Evolutionary conservation across 2,113 vertebrate genomes (phyloP).

Genomic region (Crypturellus undulatus): DNA sequence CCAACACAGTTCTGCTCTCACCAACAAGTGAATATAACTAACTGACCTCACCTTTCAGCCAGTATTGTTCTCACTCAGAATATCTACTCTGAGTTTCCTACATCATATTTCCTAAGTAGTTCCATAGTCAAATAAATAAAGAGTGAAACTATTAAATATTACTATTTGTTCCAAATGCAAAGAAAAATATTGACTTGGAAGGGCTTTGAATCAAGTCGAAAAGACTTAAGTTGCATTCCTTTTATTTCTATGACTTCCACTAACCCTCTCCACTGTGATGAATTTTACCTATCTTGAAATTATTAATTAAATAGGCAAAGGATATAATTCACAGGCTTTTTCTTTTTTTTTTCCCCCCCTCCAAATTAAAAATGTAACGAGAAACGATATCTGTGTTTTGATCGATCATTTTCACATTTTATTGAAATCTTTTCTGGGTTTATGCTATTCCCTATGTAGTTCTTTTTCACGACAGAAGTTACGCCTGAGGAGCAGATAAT

Average conservation of each 20-base stretch:
- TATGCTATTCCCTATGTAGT: not conserved
- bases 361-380: not conserved
- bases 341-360: not conserved
- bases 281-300: conserved; percentile 22
- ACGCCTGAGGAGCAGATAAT: not conserved
- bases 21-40: not conserved
- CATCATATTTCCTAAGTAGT: not conserved
- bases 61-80: not conserved
- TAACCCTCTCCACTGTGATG: not conserved
- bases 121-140: not conserved
- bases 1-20: not conserved
- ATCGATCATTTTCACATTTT: not conserved
- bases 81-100: not conserved
- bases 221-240: not conserved
- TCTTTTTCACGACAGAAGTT: not conserved
- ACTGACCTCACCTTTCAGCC: not conserved
- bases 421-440: not conserved
- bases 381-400: not conserved
- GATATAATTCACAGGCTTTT: conserved; percentile 6
- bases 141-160: not conserved
- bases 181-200: conserved; percentile 15
- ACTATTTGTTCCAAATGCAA: not conserved
- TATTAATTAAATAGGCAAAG: not conserved
- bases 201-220: not conserved
- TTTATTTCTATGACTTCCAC: conserved; percentile 9